Evolutionary conservation across 1,140 invertebrate genomes (phyloP), one percentile per base, ranked within the genome.

Genomic region (Lineus longissimus): DNA sequence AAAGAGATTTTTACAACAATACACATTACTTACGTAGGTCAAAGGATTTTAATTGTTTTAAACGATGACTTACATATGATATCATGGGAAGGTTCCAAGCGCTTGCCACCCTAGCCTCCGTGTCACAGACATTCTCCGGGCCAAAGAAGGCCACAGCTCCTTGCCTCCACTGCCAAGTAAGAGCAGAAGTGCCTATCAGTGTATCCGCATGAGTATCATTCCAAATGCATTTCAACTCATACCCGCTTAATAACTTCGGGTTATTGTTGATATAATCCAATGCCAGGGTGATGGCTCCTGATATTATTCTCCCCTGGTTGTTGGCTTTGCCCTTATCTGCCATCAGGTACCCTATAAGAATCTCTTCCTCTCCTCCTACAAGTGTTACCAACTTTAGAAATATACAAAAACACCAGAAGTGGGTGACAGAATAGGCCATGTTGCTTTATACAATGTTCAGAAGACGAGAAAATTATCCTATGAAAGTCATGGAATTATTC

Each of bases 81-180:
- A 98, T 94, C 91, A 98, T 96, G 33, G 95, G 94, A 76, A 96
- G 87, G 82, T 98, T 96, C 75, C 91, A 87, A 11, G 94, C 90
- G 68, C 95, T 91, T 7, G 95, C 90, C 59, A 98, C 89, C 63
- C 93, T 93, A 2, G 95, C 94, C 80, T 97, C 95, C 0, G 95
- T 93, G 71, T 90, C 86, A 81, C 95, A 98, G 31, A 89, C 89
- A 41, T 93, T 92, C 82, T 98, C 95, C 0, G 95, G 94, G 0
- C 95, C 95, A 75, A 98, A 94, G 84, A 97, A 95, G 9, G 90
- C 95, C 9, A 90, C 87, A 19, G 95, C 92, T 22, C 91, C 91
- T 30, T 90, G 85, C 76, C 91, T 66, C 75, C 76, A 79, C 57
- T 73, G 73, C 9, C 76, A 65, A 36, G 65, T 51, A 17, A 40